Conservation (phyloP, 2,888 invertebrate species). For the Caradrina kadenii region DNA sequence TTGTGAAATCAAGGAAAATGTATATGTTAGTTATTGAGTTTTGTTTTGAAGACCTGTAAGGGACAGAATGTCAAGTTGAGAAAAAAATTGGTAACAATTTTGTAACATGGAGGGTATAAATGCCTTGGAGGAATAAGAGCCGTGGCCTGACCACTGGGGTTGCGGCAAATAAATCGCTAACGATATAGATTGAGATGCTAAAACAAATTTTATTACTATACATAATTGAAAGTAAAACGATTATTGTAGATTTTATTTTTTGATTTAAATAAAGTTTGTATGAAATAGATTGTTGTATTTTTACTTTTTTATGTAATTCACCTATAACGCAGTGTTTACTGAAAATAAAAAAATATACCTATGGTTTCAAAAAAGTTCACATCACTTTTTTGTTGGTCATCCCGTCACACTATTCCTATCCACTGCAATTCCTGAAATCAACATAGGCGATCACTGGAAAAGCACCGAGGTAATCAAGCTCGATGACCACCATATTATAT, state of each 20-base stretch:
- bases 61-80: constrained; percentile 69
- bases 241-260: constrained; percentile 91
- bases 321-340: no score
- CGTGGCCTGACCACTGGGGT: constrained; percentile 52
- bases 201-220: constrained; percentile 86
- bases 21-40: constrained; percentile 59
- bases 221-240: constrained; percentile 84
- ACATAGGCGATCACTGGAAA: no score
- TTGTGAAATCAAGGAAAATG: constrained; percentile 62
- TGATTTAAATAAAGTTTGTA: constrained; percentile 91
- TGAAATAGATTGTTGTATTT: constrained; percentile 75
- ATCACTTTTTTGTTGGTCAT: no score
- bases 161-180: constrained; percentile 62
- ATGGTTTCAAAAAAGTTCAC: no score
- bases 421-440: no score
- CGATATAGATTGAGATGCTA: constrained; percentile 76
- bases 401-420: no score
- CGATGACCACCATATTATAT: no score
- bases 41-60: constrained; percentile 60
- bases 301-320: constrained; percentile 14
- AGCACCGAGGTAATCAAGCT: no score
- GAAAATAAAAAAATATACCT: no score
- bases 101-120: constrained; percentile 71
- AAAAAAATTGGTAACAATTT: constrained; percentile 62
- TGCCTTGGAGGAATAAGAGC: constrained; percentile 71